Conservation (phyloP, 2,888 invertebrate genomes). For the Cyclophora albipunctata region DNA sequence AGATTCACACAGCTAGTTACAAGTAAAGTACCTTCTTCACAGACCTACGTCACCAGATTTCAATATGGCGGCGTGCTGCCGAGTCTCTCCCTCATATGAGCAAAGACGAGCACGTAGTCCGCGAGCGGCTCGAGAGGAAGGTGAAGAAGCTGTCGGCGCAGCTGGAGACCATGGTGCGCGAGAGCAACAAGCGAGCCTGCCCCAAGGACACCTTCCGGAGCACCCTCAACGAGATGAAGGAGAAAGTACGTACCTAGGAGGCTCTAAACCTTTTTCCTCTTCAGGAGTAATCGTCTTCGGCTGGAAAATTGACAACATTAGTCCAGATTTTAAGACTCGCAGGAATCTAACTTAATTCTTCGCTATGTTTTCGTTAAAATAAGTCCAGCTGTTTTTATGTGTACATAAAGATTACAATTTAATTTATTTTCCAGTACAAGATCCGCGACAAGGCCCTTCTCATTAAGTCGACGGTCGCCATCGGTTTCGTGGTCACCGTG, state of each 20-base stretch:
- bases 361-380: no score
- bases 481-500: slow-evolving; percentile 82
- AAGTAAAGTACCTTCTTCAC: slow-evolving; percentile 13
- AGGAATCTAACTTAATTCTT: no score
- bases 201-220: slow-evolving; percentile 76
- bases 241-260: slow-evolving; percentile 58
- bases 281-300: no score
- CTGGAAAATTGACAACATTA: no score
- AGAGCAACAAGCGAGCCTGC: slow-evolving; percentile 46
- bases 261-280: no score
- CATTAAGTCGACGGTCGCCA: slow-evolving; percentile 81
- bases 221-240: slow-evolving; percentile 82
- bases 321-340: no score
- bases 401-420: no score
- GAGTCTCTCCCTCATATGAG: slow-evolving; percentile 87
- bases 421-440: slow-evolving; percentile 78
- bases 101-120: slow-evolving; percentile 87
- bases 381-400: not conserved
- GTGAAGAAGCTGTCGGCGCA: slow-evolving; percentile 77
- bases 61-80: slow-evolving; percentile 87
- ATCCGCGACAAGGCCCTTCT: slow-evolving; percentile 85
- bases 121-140: slow-evolving; percentile 82
- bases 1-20: no score
- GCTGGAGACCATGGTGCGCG: slow-evolving; percentile 36
- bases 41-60: slow-evolving; percentile 89